A percentile compares a stretch with the other conserved stretches of the same genome.
These are phyloP conservation scores for Vulpes vulpes DNA, from an alignment of 2,113 vertebrate genomes.

Conservation along the genomic window DNA sequence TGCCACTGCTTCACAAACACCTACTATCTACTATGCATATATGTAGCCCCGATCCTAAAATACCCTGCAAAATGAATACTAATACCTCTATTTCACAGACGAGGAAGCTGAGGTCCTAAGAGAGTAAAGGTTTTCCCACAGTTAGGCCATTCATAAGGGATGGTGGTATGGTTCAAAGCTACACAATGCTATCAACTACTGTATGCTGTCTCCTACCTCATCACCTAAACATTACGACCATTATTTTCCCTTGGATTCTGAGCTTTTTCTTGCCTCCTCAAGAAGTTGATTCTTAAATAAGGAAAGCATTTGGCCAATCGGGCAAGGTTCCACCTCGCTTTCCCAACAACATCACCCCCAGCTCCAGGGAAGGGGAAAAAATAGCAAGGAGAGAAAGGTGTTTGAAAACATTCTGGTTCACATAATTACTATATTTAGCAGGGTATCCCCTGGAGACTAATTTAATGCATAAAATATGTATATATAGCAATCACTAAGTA, in stretches of 20 bases:
- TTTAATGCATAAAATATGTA: conserved; percentile 52
- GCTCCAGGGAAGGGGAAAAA: background rate
- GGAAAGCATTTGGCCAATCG: background rate
- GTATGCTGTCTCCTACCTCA: background rate
- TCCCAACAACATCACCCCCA: background rate
- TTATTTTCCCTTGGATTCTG: background rate
- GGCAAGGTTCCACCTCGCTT: background rate
- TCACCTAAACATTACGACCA: background rate
- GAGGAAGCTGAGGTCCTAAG: background rate
- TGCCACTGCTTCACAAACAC: background rate
- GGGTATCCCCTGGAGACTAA: conserved; percentile 56
- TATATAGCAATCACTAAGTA: background rate
- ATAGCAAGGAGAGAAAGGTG: conserved; percentile 6
- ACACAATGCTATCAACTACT: background rate
- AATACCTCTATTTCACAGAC: background rate
- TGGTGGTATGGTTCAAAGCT: rapidly evolving
- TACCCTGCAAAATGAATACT: background rate
- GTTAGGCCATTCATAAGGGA: background rate
- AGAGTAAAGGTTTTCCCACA: background rate
- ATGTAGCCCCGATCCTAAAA: background rate
- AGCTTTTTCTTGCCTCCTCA: background rate
- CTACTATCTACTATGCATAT: background rate
- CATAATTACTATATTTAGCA: conserved; percentile 35
- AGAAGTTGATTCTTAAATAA: conserved; percentile 32
- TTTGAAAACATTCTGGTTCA: conserved; percentile 55